phyloP scores from a whole-genome alignment of 2,797 vertebrate genomes.

The Bufotes viridis region DNA sequence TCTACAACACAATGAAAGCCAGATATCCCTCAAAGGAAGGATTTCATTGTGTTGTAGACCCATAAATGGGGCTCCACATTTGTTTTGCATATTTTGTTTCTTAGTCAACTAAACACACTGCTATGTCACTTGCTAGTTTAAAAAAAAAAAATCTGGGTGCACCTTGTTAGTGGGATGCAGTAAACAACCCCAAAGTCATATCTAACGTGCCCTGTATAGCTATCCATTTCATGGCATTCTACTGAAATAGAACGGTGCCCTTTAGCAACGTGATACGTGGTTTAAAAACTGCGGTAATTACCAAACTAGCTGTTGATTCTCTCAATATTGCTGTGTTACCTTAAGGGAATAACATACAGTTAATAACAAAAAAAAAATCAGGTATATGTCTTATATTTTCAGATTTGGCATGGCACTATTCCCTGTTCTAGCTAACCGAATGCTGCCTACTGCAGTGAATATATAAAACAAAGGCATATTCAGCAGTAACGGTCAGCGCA shows the following conservation, averaged over 20 bases:
- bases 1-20: too few species aligned
- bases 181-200: too few species aligned
- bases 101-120: neutral
- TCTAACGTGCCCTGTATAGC: too few species aligned
- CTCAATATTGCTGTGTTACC: neutral
- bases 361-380: neutral
- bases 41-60: too few species aligned
- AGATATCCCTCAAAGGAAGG: too few species aligned
- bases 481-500: slow-evolving; percentile 41
- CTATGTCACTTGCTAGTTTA: too few species aligned
- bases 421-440: neutral
- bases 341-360: neutral
- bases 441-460: neutral
- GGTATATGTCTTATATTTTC: neutral
- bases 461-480: slow-evolving; percentile 28
- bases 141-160: too few species aligned
- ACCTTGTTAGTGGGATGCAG: too few species aligned
- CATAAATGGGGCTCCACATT: too few species aligned
- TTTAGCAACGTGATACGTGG: neutral
- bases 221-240: too few species aligned
- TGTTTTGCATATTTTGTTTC: too few species aligned
- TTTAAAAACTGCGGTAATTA: neutral
- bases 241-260: too few species aligned
- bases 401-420: neutral
- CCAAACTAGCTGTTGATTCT: neutral